Base-by-base conservation (phyloP, 2,797 vertebrate genomes). In the Myripristis jacobus region DNA sequence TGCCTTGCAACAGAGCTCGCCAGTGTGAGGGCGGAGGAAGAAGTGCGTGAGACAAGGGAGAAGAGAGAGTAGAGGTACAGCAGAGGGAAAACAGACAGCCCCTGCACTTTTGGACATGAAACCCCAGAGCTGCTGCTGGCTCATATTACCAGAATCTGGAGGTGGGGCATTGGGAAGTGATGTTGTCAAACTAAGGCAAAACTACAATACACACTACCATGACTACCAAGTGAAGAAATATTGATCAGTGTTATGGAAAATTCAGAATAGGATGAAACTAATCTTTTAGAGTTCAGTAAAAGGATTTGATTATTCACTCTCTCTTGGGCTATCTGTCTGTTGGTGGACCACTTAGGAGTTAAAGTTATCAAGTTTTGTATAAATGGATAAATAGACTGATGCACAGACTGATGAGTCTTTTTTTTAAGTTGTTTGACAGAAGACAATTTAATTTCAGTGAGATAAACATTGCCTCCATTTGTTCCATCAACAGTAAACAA, bases 61-160 rank as follows among this genome's bases (percentile, higher is more conserved):
- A 76, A 80, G 87, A 84, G 87, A 84, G 86, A 81, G 76, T 80
- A 80, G 87, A 85, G 87, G 86, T 87, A 81, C 70, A 6, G 78
- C 50, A 59, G 85, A 93, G 92, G 83, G 85, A 93, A 94, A 93
- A 92, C 91, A 94, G 88, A 87, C 83, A 90, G 93, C 92, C 94
- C 94, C 91, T 95, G 93, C 90, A 7, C 66, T 89, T 88, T 80
- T 81, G 88, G 80, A 84, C 71, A 68, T 88, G 92, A 93, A 88
- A 93, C 92, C 93, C 89, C 91, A 92, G 77, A 87, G 90, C 87
- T 86, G 88, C 77, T 57, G 86, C 54, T 82, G 87, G 88, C 88
- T 95, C 94, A 87, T 87, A 82, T 95, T 95, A 94, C 94, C 75
- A 90, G 81, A 91, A 89, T 87, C 66, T 85, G 87, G 88, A 93